Base-by-base conservation (phyloP, 2,113 vertebrate genomes). In the Spilogale gracilis region DNA sequence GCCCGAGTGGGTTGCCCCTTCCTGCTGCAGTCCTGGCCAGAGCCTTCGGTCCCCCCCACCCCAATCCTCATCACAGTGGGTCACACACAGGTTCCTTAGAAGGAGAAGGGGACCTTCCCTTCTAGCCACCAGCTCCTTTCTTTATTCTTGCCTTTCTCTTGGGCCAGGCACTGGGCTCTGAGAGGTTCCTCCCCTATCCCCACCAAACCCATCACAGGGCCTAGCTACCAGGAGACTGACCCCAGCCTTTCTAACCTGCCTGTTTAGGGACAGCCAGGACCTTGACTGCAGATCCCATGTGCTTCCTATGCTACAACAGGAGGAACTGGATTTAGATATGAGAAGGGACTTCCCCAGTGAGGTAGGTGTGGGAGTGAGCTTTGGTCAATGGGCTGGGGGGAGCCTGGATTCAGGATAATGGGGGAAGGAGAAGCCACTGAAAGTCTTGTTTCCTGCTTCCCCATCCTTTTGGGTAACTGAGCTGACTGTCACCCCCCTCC, bases 1-100 rank as follows among this genome's bases (percentile, higher is more conserved):
- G 96, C 96, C 94, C 6, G 52, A 58, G 61, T 94, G 94, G 86
- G 96, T 88, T 93, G 85, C 81, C 94, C 96, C 97, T 91, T 97
- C 94, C 97, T 63, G 76, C 95, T 92, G 17, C 52, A 97, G 94
- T 85, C 78, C 74, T 93, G 89, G 88, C 76, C 76, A 69, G 95
- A 91, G 96, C 88, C 95, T 92, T 96, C 0, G 30, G n/a, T 86
- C 20, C 20, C 11, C 30, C 54, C 58, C 87, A 18, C 25, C 8
- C 52, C 81, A 48, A 20, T 21, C 54, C 61, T 52, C 65, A 43
- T 76, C 63, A 50, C 32, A 94, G 56, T 27, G 38, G 89, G 91
- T 97, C 93, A 91, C 82, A 96, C 45, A 90, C 43, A 89, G 89
- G 54, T 52, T 69, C 91, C 71, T 94, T 65, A 20, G 67, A 95